Evolutionary conservation across 2,888 invertebrate species (phyloP).

Genomic region (Sicus ferrugineus): DNA sequence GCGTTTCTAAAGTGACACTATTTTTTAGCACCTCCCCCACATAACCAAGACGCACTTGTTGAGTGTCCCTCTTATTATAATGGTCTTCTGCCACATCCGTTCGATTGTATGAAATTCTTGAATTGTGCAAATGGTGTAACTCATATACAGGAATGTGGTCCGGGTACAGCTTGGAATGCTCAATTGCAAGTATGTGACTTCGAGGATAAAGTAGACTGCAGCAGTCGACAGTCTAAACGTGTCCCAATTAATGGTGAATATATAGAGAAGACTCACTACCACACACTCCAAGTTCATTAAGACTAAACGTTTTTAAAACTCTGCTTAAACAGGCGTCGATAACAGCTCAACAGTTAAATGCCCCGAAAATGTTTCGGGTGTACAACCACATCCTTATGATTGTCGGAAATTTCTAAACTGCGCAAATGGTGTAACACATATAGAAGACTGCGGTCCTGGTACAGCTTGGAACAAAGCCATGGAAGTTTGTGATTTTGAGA

Average conservation of each 20-base stretch:
- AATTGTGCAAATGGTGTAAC: conserved; percentile 69
- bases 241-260: not conserved
- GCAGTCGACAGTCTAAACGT: conserved; percentile 44
- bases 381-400: conserved; percentile 68
- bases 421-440: conserved; percentile 67
- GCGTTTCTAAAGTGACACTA: not conserved
- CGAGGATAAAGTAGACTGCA: conserved; percentile 67
- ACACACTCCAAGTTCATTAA: not conserved
- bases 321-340: not conserved
- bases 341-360: conserved; percentile 54
- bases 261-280: not conserved
- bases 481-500: conserved; percentile 68
- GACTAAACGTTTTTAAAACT: not conserved
- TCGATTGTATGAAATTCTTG: conserved; percentile 69
- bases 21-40: not conserved
- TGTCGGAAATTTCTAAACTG: conserved; percentile 72
- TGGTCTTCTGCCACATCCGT: conserved; percentile 68
- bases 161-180: conserved; percentile 71
- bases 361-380: conserved; percentile 65
- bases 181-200: conserved; percentile 67
- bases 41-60: conserved; percentile 36
- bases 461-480: conserved; percentile 69
- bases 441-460: conserved; percentile 70
- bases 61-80: conserved; percentile 65
- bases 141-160: conserved; percentile 68